phyloP scores from a whole-genome alignment of 2,113 vertebrate genomes.

The Prunella fulvescens region DNA sequence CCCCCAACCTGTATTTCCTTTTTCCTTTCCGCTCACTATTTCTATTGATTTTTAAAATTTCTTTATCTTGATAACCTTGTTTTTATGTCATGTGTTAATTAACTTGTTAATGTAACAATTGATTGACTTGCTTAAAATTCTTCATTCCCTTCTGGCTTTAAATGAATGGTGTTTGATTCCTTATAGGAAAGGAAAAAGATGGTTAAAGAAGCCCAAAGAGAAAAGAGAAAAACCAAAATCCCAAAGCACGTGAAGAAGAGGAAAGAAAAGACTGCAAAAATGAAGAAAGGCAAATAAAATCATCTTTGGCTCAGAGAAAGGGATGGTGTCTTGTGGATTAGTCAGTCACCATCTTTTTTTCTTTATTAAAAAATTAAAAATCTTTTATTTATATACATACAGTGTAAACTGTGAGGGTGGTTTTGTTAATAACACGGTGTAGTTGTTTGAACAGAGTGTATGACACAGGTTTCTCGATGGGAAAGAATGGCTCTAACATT shows the following conservation, averaged over 20 bases:
- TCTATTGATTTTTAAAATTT: not conserved
- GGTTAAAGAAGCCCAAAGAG: slow-evolving; percentile 90
- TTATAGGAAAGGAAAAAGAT: slow-evolving; percentile 88
- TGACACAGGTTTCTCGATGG: not conserved
- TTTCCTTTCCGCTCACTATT: not conserved
- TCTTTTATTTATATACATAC: not conserved
- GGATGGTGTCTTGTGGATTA: not conserved
- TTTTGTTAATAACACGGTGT: not conserved
- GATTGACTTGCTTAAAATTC: not conserved
- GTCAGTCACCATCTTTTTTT: not conserved
- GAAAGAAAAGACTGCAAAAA: slow-evolving; percentile 88
- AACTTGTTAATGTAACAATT: not conserved
- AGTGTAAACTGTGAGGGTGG: not conserved
- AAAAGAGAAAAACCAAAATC: slow-evolving; percentile 88
- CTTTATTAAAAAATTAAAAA: not conserved
- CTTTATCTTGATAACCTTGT: not conserved
- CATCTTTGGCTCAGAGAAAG: not conserved
- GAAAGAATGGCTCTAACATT: not conserved
- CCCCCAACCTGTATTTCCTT: not conserved
- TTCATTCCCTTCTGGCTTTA: not conserved
- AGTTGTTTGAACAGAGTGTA: not conserved
- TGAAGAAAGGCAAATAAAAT: slow-evolving; percentile 84
- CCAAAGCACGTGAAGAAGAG: slow-evolving; percentile 94
- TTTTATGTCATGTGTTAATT: not conserved
- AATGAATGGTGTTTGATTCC: not conserved